A percentile compares a stretch with the other conserved stretches of the same genome.
Conservation (phyloP, 2,888 invertebrate genomes). For the Atethmia centrago region DNA sequence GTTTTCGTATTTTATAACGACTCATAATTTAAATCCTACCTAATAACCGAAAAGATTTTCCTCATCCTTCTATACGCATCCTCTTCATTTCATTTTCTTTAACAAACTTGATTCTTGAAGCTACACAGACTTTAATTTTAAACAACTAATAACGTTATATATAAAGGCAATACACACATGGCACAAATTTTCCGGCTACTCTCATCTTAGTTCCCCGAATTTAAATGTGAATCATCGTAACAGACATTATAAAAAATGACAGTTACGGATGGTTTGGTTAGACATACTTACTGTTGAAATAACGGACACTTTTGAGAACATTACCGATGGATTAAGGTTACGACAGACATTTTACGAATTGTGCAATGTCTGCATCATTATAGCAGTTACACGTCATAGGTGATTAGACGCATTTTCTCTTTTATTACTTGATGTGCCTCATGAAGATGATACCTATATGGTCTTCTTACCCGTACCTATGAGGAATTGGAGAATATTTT, state of each 20-base stretch:
- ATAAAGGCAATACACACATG: neutral
- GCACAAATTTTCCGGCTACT: constrained; percentile 39
- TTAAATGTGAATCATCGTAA: constrained; percentile 47
- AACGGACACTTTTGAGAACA: constrained; percentile 43
- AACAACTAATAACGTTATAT: neutral
- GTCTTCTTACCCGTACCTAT: no score
- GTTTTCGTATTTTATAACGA: constrained; percentile 6
- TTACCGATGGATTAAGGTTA: constrained; percentile 45
- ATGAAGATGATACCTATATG: constrained; percentile 19
- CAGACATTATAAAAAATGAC: constrained; percentile 33
- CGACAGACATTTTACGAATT: constrained; percentile 41
- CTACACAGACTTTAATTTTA: constrained; percentile 15
- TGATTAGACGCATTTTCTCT: constrained; percentile 41
- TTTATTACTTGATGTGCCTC: constrained; percentile 1
- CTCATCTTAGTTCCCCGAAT: constrained; percentile 40
- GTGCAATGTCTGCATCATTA: constrained; percentile 47
- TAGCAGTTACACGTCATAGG: constrained; percentile 12
- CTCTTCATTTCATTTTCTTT: neutral
- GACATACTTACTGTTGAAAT: constrained; percentile 33
- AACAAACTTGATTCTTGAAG: neutral
- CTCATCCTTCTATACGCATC: constrained; percentile 12
- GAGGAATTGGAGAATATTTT: neutral
- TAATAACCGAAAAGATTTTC: constrained; percentile 19
- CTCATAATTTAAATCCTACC: neutral
- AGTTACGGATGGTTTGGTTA: constrained; percentile 27